Percentiles rank a stretch among this genome's conserved stretches.
Evolutionary conservation across 2,888 invertebrate species (phyloP).

Genomic region (Epinotia bilunana): DNA sequence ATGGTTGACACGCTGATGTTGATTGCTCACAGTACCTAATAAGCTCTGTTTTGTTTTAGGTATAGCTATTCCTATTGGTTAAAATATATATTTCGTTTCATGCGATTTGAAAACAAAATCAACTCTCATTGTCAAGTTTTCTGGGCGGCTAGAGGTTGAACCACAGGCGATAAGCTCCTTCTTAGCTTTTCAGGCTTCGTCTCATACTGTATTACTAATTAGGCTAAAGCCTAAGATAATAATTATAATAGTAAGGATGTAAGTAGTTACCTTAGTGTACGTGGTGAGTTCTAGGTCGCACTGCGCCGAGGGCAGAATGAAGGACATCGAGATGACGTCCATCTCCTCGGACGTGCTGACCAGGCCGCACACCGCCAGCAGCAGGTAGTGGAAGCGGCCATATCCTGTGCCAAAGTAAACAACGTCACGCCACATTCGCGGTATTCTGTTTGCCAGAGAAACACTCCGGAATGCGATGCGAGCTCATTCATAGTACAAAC

Average conservation of each 20-base stretch:
- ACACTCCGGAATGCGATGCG: conserved; percentile 60
- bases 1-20: no score
- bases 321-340: conserved; percentile 98
- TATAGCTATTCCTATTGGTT: no score
- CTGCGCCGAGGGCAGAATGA: conserved; percentile 96
- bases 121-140: no score
- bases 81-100: no score
- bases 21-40: no score
- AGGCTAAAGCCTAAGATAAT: not conserved
- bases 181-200: no score
- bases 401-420: conserved; percentile 84
- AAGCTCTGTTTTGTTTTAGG: no score
- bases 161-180: no score
- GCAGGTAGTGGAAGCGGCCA: conserved; percentile 95
- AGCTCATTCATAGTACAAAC: conserved; percentile 70
- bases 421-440: conserved; percentile 38
- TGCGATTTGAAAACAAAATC: no score
- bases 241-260: no score
- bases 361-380: conserved; percentile 96
- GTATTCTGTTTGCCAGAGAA: conserved; percentile 29
- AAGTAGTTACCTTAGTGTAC: conserved; percentile 89
- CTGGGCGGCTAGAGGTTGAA: no score
- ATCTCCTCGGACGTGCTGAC: conserved; percentile 98
- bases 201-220: no score
- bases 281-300: conserved; percentile 95